Evolutionary conservation across 2,113 vertebrate genomes (phyloP), one percentile per base, ranked within the genome.

Genomic region (Tupaia chinensis): DNA sequence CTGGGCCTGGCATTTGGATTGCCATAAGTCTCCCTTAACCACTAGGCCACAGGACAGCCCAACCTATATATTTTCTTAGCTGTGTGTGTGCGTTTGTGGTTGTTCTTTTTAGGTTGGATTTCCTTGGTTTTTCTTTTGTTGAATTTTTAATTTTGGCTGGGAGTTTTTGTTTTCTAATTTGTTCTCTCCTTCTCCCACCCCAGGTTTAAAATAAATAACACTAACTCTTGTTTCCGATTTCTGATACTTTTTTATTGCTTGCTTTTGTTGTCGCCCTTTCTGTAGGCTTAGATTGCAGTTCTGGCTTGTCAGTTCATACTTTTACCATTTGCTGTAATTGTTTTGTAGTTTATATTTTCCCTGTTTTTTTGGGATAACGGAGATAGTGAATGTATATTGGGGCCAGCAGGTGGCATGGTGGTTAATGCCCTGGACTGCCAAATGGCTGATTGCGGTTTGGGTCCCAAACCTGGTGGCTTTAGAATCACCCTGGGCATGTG

Each of bases 111-210:
- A 44, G 44, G 5, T 44, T 44, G 2, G 9, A 25, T 53, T 58
- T 23, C 25, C 65, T 89, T 9, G 8, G 1, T 34, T 86, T 86
- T 70, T 73, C 22, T 68, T 77, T 25, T 23, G 20, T 34, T 87
- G 77, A 66, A 80, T 72, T 92, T 96, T 84, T 61, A 66, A 61
- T 54, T 83, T 92, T 90, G 60, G 32, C 27, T 73, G 13, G 6
- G 44, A 63, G 17, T 32, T 82, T 79, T 87, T 92, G 25, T 60
- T 89, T 79, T 80, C 58, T 77, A 68, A 34, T 32, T 12, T 12
- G 1, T 96, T 66, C 32, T 81, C 13, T 44, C 17, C 2, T 16
- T 6, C 3, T 44, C 22, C 27, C 25, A 16, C 27, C 86, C 44
- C 44, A 44, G 44, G 54, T 85, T 81, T 9, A 29, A 32, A 81